A percentile compares a stretch with the other conserved stretches of the same genome.
phyloP scores from a whole-genome alignment of 1,140 invertebrate genomes.

The Tetramorium parvispinum region DNA sequence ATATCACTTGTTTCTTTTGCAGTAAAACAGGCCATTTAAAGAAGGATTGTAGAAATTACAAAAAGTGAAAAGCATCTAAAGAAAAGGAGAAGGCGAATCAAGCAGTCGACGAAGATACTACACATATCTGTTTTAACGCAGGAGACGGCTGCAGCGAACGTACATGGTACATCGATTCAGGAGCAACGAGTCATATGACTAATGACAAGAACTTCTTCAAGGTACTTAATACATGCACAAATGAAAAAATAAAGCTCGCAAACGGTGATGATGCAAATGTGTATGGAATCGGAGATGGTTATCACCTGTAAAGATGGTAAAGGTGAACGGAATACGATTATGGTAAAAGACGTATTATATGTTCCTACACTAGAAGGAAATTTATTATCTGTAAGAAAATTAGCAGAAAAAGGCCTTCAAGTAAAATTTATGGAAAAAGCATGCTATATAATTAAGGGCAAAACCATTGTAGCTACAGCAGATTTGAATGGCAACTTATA shows the following conservation, averaged over 20 bases:
- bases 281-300: background rate
- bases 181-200: background rate
- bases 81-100: conserved; percentile 1
- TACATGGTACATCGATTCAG: background rate
- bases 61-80: background rate
- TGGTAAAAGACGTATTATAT: background rate
- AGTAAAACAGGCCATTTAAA: background rate
- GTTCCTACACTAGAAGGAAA: background rate
- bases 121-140: background rate
- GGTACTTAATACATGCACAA: background rate
- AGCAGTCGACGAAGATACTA: background rate
- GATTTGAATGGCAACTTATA: background rate
- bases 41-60: background rate
- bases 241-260: background rate
- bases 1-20: background rate
- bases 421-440: background rate
- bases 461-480: background rate
- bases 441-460: background rate
- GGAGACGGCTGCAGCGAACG: background rate
- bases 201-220: background rate
- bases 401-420: background rate
- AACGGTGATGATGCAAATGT: background rate
- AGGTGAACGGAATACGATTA: background rate
- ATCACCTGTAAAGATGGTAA: background rate
- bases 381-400: conserved; percentile 8